Conservation (phyloP, 2,113 vertebrate species). For the Rhinolophus sinicus region DNA sequence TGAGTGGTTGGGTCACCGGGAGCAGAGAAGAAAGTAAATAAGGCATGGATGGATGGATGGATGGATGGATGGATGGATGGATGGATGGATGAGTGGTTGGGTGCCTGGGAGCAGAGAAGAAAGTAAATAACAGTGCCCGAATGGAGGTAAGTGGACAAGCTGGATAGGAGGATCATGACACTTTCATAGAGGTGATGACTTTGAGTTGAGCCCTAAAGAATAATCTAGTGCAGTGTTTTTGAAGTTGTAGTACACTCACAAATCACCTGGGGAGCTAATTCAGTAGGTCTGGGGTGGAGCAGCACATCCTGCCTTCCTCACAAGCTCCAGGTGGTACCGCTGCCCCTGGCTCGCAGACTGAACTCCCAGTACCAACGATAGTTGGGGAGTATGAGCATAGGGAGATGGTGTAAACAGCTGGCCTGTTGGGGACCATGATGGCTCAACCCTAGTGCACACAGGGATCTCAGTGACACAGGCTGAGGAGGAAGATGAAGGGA, state of each 20-base stretch:
- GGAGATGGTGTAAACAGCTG: neutral
- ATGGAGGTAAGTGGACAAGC: neutral
- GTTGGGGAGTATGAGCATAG: no score
- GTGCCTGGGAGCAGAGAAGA: neutral
- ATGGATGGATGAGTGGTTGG: neutral
- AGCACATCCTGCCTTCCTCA: neutral
- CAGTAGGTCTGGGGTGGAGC: neutral
- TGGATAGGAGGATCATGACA: neutral
- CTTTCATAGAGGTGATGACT: neutral
- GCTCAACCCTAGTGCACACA: neutral
- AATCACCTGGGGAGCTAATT: neutral
- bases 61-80: neutral
- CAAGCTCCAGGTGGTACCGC: neutral
- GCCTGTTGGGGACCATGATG: neutral
- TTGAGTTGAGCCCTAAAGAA: neutral
- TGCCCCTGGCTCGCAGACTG: neutral
- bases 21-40: no score
- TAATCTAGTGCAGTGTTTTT: neutral
- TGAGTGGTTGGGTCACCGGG: neutral
- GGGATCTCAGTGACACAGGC: neutral
- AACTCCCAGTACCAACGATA: neutral
- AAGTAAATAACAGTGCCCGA: neutral
- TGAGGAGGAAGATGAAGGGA: neutral
- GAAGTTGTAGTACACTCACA: neutral
- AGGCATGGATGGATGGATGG: neutral